These are phyloP conservation scores for Eolophus roseicapilla DNA, from an alignment of 2,113 vertebrate species.

Conservation along the genomic window DNA sequence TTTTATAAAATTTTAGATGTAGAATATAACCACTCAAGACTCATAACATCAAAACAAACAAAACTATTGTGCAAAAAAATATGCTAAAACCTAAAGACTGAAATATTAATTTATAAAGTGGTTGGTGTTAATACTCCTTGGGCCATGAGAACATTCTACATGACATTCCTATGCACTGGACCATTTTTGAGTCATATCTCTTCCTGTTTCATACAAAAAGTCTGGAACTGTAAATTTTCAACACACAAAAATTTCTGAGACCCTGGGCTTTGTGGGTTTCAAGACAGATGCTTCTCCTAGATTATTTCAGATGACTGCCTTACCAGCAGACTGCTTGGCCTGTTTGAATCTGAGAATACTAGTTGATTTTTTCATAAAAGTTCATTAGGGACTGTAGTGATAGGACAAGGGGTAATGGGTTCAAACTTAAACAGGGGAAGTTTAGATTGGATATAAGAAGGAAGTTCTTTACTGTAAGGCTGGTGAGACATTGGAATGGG, in stretches of 20 bases:
- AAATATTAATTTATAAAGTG: background rate
- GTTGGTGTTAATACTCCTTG: background rate
- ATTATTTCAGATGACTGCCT: background rate
- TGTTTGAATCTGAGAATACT: background rate
- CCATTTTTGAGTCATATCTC: background rate
- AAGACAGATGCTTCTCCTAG: background rate
- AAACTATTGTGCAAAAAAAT: background rate
- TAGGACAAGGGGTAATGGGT: too few relatives aligned
- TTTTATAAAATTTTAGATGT: background rate
- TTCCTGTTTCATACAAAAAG: background rate
- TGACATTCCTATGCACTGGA: background rate
- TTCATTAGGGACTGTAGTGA: too few relatives aligned
- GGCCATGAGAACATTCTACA: background rate
- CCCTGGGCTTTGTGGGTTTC: background rate
- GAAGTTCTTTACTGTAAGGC: too few relatives aligned
- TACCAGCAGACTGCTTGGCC: background rate
- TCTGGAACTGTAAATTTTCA: background rate
- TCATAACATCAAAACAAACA: background rate
- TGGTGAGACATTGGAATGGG: too few relatives aligned
- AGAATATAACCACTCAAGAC: background rate
- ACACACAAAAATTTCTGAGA: background rate
- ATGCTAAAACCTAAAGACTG: background rate
- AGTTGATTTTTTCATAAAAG: background rate
- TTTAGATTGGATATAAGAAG: too few relatives aligned
- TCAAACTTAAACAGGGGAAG: too few relatives aligned